Conservation (phyloP, 2,113 vertebrate species). For the Propithecus coquereli region DNA sequence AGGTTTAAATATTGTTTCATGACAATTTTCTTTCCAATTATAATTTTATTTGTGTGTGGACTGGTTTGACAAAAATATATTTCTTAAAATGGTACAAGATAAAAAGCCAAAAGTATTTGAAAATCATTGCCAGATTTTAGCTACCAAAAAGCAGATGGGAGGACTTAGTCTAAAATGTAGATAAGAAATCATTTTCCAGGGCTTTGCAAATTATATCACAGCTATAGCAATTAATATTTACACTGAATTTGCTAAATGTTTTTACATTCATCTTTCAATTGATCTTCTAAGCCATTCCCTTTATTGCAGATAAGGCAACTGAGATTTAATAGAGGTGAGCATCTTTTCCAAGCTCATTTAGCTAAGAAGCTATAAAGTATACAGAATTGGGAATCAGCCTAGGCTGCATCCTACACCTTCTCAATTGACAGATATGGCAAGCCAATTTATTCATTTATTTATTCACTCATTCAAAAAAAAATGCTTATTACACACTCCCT, state of each 20-base stretch:
- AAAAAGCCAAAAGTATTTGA: neutral
- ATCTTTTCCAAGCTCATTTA: neutral
- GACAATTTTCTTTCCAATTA: neutral
- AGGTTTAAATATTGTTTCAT: neutral
- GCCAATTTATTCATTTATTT: neutral
- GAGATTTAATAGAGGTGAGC: neutral
- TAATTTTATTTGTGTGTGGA: neutral
- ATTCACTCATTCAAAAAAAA: neutral
- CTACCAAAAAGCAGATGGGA: neutral
- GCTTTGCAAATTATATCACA: neutral
- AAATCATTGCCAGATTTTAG: neutral
- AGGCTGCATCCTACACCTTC: neutral
- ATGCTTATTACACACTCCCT: neutral
- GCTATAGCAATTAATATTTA: conserved; percentile 15
- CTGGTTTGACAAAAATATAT: neutral
- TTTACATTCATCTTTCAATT: neutral
- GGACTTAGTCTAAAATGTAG: neutral
- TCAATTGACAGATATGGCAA: neutral
- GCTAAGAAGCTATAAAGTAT: neutral
- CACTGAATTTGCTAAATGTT: neutral
- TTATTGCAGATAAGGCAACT: neutral
- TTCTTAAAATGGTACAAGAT: neutral
- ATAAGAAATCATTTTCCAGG: neutral
- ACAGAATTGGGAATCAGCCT: neutral
- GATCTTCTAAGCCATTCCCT: neutral